Conservation (phyloP, 2,888 invertebrate genomes). For the Pogonocherus hispidulus region DNA sequence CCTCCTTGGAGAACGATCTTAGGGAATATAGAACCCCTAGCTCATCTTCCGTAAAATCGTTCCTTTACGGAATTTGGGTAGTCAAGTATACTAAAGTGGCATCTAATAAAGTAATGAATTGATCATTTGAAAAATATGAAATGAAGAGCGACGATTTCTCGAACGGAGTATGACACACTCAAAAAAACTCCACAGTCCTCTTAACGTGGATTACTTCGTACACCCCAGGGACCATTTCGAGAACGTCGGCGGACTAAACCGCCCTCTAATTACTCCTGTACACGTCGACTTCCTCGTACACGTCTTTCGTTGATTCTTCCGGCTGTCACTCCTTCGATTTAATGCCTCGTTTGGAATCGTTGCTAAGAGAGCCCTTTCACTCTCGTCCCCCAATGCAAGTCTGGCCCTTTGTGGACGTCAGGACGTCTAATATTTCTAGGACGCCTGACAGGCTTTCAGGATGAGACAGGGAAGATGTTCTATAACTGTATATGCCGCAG, state of each 20-base stretch:
- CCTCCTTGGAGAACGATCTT: too few relatives aligned
- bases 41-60: too few relatives aligned
- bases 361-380: not conserved
- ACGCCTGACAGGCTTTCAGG: not conserved
- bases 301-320: conserved; percentile 23
- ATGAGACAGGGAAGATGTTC: not conserved
- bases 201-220: not conserved
- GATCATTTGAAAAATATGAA: too few relatives aligned
- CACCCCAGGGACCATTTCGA: not conserved
- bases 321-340: conserved; percentile 26
- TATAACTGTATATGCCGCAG: not conserved
- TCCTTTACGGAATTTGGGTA: too few relatives aligned
- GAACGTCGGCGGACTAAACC: conserved; percentile 18
- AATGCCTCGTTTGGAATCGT: conserved; percentile 9
- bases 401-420: conserved; percentile 15
- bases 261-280: conserved; percentile 28
- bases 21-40: too few relatives aligned
- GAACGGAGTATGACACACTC: too few relatives aligned
- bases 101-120: too few relatives aligned
- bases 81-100: too few relatives aligned
- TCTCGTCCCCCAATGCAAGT: not conserved
- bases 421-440: not conserved
- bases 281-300: conserved; percentile 9
- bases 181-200: not conserved
- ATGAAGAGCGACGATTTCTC: too few relatives aligned